Conservation (phyloP, 1,140 invertebrate species). For the Pomacea maculata region DNA sequence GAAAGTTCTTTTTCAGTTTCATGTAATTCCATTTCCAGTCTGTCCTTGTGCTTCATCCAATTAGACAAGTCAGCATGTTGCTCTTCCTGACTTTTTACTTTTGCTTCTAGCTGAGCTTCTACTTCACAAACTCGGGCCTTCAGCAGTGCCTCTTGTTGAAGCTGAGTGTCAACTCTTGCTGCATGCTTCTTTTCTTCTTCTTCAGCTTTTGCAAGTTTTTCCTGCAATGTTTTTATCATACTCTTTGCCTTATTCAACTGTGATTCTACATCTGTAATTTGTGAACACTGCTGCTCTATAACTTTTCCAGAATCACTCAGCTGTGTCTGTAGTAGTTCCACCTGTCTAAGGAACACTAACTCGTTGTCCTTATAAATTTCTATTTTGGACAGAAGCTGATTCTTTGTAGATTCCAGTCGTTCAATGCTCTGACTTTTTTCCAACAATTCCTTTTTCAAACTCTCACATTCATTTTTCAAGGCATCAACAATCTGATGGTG, state of each 20-base stretch:
- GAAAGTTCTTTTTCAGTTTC: background rate
- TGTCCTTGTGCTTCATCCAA: background rate
- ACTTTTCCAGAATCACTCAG: background rate
- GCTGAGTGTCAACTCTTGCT: background rate
- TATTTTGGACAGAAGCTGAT: conserved; percentile 18
- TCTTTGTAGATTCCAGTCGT: conserved; percentile 17
- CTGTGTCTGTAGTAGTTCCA: conserved; percentile 3
- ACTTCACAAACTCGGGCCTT: conserved; percentile 13
- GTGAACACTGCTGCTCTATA: background rate
- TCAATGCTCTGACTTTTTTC: conserved; percentile 22
- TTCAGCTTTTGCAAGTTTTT: background rate
- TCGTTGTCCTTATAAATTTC: conserved; percentile 23
- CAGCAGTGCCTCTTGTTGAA: conserved; percentile 18
- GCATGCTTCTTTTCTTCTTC: background rate
- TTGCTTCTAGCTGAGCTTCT: conserved; percentile 3
- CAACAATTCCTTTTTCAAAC: conserved; percentile 15
- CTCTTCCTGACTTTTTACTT: background rate
- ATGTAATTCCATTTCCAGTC: background rate
- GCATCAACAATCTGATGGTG: conserved; percentile 4
- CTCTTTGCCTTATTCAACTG: background rate
- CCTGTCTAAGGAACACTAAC: conserved; percentile 6
- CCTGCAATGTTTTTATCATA: background rate
- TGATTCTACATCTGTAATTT: conserved; percentile 1
- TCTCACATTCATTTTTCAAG: conserved; percentile 14
- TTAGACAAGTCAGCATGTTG: background rate